Conservation (phyloP, 2,888 invertebrate genomes). For the Eustalomyia histrio region DNA sequence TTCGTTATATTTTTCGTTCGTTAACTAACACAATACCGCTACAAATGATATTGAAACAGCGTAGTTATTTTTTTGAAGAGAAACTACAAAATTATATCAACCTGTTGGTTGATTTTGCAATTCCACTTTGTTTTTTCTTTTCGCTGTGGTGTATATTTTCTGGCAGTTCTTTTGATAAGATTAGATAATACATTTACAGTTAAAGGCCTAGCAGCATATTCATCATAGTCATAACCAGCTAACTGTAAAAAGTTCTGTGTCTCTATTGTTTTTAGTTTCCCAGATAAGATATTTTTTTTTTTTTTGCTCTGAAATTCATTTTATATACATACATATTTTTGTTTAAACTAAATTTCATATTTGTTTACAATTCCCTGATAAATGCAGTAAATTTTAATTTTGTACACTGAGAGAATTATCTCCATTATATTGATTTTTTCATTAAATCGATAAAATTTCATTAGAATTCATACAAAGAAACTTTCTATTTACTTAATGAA, state of each 20-base stretch:
- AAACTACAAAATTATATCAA: slow-evolving; percentile 30
- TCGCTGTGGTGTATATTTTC: not conserved
- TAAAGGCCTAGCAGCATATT: slow-evolving; percentile 22
- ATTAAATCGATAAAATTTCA: too few species aligned
- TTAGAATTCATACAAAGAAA: too few species aligned
- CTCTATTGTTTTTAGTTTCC: not conserved
- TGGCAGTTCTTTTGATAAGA: slow-evolving; percentile 43
- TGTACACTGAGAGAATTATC: too few species aligned
- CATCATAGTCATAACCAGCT: too few species aligned
- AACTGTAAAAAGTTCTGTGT: not conserved
- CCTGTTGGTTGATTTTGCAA: slow-evolving; percentile 71
- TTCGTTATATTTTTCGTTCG: slow-evolving; percentile 70
- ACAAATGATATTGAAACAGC: slow-evolving; percentile 52
- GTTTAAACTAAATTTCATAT: too few species aligned
- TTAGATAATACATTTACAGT: slow-evolving; percentile 69
- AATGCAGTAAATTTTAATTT: too few species aligned
- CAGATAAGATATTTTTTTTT: too few species aligned
- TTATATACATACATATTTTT: too few species aligned
- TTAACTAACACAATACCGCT: slow-evolving; percentile 70
- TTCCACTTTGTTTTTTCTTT: slow-evolving; percentile 14
- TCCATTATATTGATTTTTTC: too few species aligned
- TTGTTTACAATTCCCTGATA: too few species aligned
- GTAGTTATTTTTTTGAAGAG: not conserved
- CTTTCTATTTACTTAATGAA: too few species aligned
- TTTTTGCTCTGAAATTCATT: too few species aligned